Evolutionary conservation across 1,140 invertebrate species (phyloP).

Genomic region (Parasteatoda tepidariorum): DNA sequence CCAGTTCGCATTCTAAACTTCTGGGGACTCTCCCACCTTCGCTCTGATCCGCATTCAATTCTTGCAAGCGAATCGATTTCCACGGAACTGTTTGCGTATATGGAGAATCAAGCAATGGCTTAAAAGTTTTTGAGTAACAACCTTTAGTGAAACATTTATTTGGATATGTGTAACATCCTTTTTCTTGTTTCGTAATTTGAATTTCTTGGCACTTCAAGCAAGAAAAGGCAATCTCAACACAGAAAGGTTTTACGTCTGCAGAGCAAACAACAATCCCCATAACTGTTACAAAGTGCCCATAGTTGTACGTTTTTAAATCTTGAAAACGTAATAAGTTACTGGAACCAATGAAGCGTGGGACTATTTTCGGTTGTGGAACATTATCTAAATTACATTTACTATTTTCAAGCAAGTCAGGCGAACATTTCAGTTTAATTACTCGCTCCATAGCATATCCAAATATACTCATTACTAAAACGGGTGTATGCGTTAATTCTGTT

Average conservation of each 20-base stretch:
- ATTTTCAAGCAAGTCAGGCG: constrained; percentile 8
- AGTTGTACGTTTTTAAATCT: constrained; percentile 82
- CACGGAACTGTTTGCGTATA: constrained; percentile 80
- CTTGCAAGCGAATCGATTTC: constrained; percentile 85
- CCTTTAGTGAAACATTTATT: constrained; percentile 69
- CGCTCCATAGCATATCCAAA: constrained; percentile 81
- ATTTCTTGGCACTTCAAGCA: constrained; percentile 77
- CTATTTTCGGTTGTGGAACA: constrained; percentile 65
- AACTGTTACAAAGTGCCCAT: constrained; percentile 85
- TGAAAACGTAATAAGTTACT: constrained; percentile 77
- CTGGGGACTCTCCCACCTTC: constrained; percentile 83
- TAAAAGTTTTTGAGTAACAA: constrained; percentile 77
- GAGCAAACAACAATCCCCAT: constrained; percentile 88
- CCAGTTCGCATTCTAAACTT: constrained; percentile 87
- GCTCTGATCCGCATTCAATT: constrained; percentile 76
- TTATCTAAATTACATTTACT: not conserved
- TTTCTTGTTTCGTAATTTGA: constrained; percentile 74
- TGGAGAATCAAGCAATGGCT: constrained; percentile 76
- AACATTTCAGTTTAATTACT: constrained; percentile 70
- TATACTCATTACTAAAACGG: constrained; percentile 75
- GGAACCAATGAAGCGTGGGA: constrained; percentile 79
- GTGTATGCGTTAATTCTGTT: constrained; percentile 76
- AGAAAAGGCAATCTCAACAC: constrained; percentile 82
- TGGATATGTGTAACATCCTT: constrained; percentile 75
- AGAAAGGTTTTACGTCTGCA: constrained; percentile 79